Conservation (phyloP, 37 sponge, comb jelly and placozoan species). For the Aplysina aerophoba region DNA sequence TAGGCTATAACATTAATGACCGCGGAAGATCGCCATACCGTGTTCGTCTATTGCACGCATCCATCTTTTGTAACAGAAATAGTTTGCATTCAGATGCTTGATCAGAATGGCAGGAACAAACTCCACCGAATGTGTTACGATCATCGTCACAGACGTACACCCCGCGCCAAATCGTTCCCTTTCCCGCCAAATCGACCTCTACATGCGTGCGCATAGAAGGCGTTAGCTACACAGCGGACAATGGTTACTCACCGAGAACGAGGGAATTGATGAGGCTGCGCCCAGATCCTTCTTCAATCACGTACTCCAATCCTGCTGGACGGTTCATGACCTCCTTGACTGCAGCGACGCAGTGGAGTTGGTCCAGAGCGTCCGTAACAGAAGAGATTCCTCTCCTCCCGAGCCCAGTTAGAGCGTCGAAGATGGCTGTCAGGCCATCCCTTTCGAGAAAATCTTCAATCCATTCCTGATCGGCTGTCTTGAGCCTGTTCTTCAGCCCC, state of each 20-base stretch:
- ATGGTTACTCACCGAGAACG: constrained; percentile 55
- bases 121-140: no score
- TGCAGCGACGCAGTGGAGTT: constrained; percentile 88
- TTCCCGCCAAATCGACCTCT: no score
- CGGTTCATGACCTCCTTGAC: constrained; percentile 92
- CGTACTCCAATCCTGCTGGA: constrained; percentile 75
- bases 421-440: constrained; percentile 81
- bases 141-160: no score
- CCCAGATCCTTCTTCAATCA: constrained; percentile 52
- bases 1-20: no score
- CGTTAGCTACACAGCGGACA: no score
- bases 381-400: constrained; percentile 70
- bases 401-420: constrained; percentile 76
- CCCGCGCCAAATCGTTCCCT: no score
- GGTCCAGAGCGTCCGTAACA: constrained; percentile 82
- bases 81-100: no score
- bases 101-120: no score
- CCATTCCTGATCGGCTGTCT: constrained; percentile 77
- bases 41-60: no score
- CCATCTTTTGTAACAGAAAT: no score
- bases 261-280: constrained; percentile 62
- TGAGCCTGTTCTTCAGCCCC: constrained; percentile 73
- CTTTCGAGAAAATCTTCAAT: constrained; percentile 81
- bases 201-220: no score
- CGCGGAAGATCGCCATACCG: no score